phyloP scores from a whole-genome alignment of 2,113 vertebrate species.

The Otolemur garnettii region DNA sequence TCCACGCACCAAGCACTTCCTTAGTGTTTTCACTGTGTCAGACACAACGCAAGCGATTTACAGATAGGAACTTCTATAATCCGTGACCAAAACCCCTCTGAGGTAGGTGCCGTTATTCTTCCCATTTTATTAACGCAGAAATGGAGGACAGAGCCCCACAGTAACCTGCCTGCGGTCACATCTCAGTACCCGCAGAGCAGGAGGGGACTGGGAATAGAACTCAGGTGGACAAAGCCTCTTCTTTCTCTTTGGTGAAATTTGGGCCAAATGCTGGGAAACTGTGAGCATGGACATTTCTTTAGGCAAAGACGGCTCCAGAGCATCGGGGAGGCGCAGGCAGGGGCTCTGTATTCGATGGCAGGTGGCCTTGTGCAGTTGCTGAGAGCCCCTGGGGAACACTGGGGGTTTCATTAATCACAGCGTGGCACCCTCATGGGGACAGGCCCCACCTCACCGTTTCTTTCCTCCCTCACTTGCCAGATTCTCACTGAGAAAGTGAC shows the following conservation, averaged over 20 bases:
- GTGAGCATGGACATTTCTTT: neutral
- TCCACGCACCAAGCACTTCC: neutral
- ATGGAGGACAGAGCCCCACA: neutral
- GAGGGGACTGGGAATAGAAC: neutral
- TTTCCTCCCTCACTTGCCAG: neutral
- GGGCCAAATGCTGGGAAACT: neutral
- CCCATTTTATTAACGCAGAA: neutral
- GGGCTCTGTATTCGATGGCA: conserved; percentile 83
- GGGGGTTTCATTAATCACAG: conserved; percentile 86
- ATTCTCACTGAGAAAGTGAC: neutral
- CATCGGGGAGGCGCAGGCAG: fast-evolving
- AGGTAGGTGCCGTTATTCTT: neutral
- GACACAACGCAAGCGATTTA: neutral
- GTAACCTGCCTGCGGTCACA: neutral
- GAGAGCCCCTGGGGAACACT: conserved; percentile 84
- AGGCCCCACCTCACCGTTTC: fast-evolving
- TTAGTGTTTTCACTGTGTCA: neutral
- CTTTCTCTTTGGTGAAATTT: neutral
- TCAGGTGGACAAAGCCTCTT: neutral
- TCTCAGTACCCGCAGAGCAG: fast-evolving
- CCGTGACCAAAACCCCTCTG: neutral
- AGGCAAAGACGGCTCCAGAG: neutral
- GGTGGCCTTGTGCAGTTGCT: conserved; percentile 84
- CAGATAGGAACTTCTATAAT: neutral
- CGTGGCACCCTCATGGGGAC: neutral